These are phyloP conservation scores for Musca domestica DNA, from an alignment of 1,140 invertebrate species.

Conservation along the genomic window DNA sequence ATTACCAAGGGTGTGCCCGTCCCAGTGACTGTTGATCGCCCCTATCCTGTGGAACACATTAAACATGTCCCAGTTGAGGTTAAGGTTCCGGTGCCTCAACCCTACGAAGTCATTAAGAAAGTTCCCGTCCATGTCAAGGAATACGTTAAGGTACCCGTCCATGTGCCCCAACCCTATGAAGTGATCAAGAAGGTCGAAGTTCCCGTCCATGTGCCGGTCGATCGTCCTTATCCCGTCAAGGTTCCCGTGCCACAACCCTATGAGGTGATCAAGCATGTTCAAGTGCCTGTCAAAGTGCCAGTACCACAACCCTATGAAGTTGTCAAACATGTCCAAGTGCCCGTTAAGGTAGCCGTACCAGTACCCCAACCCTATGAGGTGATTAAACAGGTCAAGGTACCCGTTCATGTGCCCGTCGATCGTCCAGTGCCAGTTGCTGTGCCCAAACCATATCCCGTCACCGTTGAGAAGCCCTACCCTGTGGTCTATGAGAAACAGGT, in stretches of 20 bases:
- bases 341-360: constrained; percentile 68
- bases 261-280: constrained; percentile 71
- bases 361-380: constrained; percentile 68
- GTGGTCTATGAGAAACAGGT: constrained; percentile 69
- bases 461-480: constrained; percentile 69
- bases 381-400: constrained; percentile 67
- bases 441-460: constrained; percentile 71
- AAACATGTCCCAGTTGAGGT: constrained; percentile 65
- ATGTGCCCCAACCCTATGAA: constrained; percentile 67
- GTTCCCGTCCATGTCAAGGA: constrained; percentile 68
- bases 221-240: constrained; percentile 60
- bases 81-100: constrained; percentile 62
- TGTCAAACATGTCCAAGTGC: constrained; percentile 65
- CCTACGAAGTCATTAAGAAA: constrained; percentile 67
- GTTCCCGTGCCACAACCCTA: constrained; percentile 68
- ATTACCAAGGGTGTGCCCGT: constrained; percentile 68
- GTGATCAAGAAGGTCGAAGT: constrained; percentile 71
- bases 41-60: constrained; percentile 63
- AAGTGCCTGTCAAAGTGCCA: constrained; percentile 67
- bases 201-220: constrained; percentile 66
- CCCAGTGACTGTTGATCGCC: constrained; percentile 64
- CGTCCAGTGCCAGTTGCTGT: constrained; percentile 66
- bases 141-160: constrained; percentile 66
- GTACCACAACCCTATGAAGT: constrained; percentile 72
- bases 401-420: constrained; percentile 62